Percentiles rank a stretch among this genome's conserved stretches.
phyloP scores from a whole-genome alignment of 2,888 invertebrate species.

The Anorthoa munda region DNA sequence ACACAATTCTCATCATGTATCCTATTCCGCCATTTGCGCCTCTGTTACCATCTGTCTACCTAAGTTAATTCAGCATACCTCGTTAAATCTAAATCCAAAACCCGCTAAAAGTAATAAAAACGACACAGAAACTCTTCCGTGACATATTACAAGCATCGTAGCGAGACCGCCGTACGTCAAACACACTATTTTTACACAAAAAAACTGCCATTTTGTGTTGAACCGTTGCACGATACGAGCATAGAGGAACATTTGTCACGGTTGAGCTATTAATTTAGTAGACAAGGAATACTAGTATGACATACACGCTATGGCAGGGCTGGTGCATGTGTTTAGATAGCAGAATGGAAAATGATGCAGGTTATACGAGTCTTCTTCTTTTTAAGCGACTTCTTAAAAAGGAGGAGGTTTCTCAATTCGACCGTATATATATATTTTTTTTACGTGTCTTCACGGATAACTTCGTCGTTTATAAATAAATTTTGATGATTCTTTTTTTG shows the following conservation, averaged over 20 bases:
- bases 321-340: slow-evolving; percentile 17
- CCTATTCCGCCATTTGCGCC: no score
- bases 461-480: no score
- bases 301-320: slow-evolving; percentile 61
- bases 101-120: slow-evolving; percentile 36
- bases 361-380: no score
- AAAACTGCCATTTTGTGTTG: slow-evolving; percentile 41
- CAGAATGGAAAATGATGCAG: neutral
- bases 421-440: no score
- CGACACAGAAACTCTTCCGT: slow-evolving; percentile 16
- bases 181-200: slow-evolving; percentile 59
- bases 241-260: slow-evolving; percentile 70
- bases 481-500: no score
- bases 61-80: no score
- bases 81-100: slow-evolving; percentile 14
- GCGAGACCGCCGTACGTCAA: slow-evolving; percentile 56
- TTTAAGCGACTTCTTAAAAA: no score
- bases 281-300: slow-evolving; percentile 59
- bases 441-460: no score
- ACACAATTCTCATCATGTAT: no score
- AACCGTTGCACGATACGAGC: slow-evolving; percentile 65
- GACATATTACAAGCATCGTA: slow-evolving; percentile 42
- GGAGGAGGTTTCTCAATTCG: no score
- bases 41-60: no score
- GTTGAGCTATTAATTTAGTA: slow-evolving; percentile 71